Evolutionary conservation across 2,113 vertebrate species (phyloP).

Genomic region (Accipiter cooperii): DNA sequence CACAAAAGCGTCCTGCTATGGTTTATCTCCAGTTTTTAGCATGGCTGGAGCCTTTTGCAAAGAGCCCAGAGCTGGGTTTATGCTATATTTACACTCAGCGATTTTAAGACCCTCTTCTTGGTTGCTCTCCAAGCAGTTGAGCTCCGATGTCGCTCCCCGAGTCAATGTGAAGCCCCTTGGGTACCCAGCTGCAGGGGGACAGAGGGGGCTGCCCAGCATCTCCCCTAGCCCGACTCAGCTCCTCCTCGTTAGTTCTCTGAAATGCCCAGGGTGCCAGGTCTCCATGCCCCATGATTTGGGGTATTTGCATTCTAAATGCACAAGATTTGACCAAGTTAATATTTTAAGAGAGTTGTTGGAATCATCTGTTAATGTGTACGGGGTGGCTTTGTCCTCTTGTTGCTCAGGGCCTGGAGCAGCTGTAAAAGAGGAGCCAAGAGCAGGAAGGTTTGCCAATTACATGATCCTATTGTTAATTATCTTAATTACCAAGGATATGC

Average conservation of each 20-base stretch:
- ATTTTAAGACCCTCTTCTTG: background rate
- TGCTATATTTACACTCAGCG: rapidly evolving
- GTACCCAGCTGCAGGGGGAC: background rate
- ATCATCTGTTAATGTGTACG: background rate
- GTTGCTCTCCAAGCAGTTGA: background rate
- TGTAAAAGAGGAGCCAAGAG: background rate
- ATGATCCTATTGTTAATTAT: background rate
- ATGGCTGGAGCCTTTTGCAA: background rate
- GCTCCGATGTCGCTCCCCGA: rapidly evolving
- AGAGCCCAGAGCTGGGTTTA: background rate
- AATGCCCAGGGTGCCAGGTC: background rate
- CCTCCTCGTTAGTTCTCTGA: background rate
- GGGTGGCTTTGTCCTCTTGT: background rate
- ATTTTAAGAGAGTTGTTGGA: background rate
- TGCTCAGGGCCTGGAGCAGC: background rate
- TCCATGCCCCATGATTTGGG: background rate
- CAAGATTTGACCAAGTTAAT: background rate
- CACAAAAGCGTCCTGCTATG: background rate
- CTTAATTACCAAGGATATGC: background rate
- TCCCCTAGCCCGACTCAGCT: background rate
- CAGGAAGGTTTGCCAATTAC: background rate
- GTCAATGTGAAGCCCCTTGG: background rate
- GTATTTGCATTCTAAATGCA: background rate
- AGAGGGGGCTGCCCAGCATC: background rate
- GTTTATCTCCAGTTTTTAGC: background rate